phyloP scores from a whole-genome alignment of 2,797 vertebrate genomes.

The Tapirus indicus region DNA sequence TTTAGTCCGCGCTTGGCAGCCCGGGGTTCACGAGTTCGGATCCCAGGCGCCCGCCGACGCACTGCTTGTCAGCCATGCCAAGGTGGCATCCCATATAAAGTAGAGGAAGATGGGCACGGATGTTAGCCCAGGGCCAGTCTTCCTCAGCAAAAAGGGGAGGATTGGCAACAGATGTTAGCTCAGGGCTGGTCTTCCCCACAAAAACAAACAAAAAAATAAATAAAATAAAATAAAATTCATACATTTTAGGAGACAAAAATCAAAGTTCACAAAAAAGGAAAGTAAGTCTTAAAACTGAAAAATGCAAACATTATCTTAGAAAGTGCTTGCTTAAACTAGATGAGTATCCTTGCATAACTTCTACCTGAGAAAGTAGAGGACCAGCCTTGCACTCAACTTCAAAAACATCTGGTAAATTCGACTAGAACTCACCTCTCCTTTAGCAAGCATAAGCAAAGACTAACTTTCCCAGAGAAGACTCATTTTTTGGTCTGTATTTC shows the following conservation, averaged over 20 bases:
- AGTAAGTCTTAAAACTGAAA: constrained; percentile 1
- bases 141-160: no score
- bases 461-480: background rate
- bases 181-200: no score
- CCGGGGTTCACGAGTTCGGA: no score
- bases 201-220: no score
- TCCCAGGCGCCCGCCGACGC: no score
- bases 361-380: background rate
- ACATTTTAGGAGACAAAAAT: background rate
- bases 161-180: no score
- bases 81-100: no score
- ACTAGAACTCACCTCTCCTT: background rate
- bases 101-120: no score
- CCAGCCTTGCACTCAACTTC: background rate
- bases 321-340: background rate
- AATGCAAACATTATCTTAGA: constrained; percentile 1
- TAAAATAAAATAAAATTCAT: no score
- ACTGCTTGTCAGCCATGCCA: no score
- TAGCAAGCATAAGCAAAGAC: background rate
- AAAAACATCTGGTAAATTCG: background rate
- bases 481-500: background rate
- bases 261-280: constrained; percentile 3
- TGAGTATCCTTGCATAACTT: background rate
- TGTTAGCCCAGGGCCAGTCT: no score
- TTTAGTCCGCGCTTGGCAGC: no score